phyloP scores from a whole-genome alignment of 2,888 invertebrate genomes.

The Sphaerophoria taeniata region DNA sequence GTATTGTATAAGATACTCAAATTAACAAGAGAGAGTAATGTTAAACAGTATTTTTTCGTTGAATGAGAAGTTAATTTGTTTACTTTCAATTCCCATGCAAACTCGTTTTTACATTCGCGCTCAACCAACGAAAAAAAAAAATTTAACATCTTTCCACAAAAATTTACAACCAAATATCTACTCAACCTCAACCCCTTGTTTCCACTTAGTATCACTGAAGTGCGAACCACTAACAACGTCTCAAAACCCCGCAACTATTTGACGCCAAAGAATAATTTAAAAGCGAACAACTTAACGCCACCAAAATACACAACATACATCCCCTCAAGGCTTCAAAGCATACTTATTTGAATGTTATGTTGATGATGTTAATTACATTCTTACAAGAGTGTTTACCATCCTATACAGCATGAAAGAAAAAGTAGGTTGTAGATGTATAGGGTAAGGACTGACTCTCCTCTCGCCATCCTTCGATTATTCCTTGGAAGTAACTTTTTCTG shows the following conservation, averaged over 20 bases:
- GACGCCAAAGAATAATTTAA: neutral
- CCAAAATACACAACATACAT: neutral
- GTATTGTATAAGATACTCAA: too few relatives aligned
- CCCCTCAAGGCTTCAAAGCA: neutral
- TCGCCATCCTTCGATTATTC: neutral
- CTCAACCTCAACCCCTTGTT: too few relatives aligned
- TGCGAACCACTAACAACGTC: neutral
- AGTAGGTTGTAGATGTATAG: neutral
- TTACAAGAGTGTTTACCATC: constrained; percentile 6
- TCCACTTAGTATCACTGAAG: neutral
- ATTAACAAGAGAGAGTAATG: too few relatives aligned
- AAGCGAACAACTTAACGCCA: neutral
- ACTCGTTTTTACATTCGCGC: too few relatives aligned
- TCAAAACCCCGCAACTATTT: neutral
- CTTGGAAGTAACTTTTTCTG: neutral
- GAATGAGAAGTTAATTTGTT: too few relatives aligned
- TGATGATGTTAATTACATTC: constrained; percentile 39
- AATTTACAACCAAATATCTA: too few relatives aligned
- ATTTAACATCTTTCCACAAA: too few relatives aligned
- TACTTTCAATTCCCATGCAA: too few relatives aligned
- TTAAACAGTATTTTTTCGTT: too few relatives aligned
- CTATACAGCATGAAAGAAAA: neutral
- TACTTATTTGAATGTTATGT: neutral
- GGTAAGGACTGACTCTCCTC: neutral
- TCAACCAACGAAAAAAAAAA: too few relatives aligned